phyloP scores from a whole-genome alignment of 2,113 vertebrate species.

The Ageneiosus marmoratus region DNA sequence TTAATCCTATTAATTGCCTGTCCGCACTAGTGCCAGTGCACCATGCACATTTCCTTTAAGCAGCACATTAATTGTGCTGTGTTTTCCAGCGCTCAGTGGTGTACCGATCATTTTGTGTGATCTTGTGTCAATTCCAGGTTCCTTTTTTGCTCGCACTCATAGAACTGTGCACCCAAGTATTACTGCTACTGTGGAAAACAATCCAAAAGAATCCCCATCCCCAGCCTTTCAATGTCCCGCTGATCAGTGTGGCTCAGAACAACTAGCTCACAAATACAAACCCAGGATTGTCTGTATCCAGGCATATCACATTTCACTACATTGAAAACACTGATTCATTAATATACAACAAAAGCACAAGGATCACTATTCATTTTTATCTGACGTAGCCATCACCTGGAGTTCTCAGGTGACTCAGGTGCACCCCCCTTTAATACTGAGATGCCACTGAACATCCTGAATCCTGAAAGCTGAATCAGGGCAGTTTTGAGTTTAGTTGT shows the following conservation, averaged over 20 bases:
- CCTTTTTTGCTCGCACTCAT: background rate
- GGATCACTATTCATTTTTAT: too few species aligned
- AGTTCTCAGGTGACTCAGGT: too few species aligned
- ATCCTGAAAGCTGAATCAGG: background rate
- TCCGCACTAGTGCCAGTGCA: background rate
- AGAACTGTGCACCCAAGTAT: background rate
- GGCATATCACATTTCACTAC: background rate
- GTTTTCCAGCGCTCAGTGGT: background rate
- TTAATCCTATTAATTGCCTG: background rate
- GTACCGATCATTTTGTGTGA: background rate
- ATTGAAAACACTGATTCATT: background rate
- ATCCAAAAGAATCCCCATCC: too few species aligned
- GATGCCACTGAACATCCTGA: background rate
- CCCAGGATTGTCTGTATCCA: background rate
- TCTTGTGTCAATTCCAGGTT: background rate
- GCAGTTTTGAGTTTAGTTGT: background rate
- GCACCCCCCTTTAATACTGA: background rate
- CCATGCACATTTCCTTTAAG: background rate
- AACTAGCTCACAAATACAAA: background rate
- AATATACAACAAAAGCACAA: background rate
- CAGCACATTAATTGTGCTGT: background rate
- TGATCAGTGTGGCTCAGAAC: background rate
- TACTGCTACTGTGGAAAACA: background rate
- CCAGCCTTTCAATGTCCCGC: background rate
- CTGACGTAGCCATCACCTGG: background rate